Conservation (phyloP, 1,140 invertebrate species). For the Orussus abietinus region DNA sequence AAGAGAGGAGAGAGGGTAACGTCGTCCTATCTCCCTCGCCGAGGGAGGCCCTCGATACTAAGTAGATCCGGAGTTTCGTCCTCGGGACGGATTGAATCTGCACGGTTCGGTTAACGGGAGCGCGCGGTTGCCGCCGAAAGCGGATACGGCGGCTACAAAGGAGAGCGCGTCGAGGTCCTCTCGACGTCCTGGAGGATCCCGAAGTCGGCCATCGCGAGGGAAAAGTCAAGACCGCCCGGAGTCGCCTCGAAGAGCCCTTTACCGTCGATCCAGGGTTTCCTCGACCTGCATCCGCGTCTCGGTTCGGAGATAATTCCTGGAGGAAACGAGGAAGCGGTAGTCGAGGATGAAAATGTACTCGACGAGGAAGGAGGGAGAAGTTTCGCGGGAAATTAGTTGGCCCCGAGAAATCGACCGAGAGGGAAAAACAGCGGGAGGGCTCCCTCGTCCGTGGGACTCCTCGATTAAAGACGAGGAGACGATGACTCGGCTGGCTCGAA, state of each 20-base stretch:
- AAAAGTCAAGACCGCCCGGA: conserved; percentile 3
- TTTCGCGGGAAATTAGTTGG: too few relatives aligned
- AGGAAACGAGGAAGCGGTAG: background rate
- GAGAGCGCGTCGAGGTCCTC: conserved; percentile 37
- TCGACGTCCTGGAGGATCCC: conserved; percentile 44
- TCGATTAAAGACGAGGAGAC: background rate
- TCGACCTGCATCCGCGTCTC: too few relatives aligned
- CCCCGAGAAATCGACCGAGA: too few relatives aligned
- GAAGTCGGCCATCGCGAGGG: conserved; percentile 3
- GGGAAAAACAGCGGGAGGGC: too few relatives aligned
- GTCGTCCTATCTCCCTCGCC: too few relatives aligned
- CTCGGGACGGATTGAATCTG: conserved; percentile 43
- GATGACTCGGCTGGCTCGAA: conserved; percentile 4
- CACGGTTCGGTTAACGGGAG: conserved; percentile 30
- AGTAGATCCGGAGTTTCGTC: too few relatives aligned
- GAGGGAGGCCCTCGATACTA: too few relatives aligned
- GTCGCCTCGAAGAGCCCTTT: conserved; percentile 7
- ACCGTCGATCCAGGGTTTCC: too few relatives aligned
- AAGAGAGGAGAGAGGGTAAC: conserved; percentile 9
- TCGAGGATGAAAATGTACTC: background rate
- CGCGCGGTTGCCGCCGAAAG: conserved; percentile 14
- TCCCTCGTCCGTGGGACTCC: too few relatives aligned
- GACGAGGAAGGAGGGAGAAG: background rate
- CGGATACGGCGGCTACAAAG: conserved; percentile 22
- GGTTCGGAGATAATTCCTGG: conserved; percentile 6